phyloP scores from a whole-genome alignment of 2,888 invertebrate genomes.

The Cynaeus angustus region DNA sequence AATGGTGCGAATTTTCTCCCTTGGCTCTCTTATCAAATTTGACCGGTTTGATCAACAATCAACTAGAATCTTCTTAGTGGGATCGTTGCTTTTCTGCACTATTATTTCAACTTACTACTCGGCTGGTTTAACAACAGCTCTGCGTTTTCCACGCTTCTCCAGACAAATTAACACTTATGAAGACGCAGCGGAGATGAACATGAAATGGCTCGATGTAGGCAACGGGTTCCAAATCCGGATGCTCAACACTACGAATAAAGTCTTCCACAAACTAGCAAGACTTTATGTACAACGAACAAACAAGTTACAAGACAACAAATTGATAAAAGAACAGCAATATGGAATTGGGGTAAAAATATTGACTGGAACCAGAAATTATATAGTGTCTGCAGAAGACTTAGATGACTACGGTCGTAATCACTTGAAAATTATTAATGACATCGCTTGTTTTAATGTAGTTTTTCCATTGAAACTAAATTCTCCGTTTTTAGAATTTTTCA shows the following conservation, averaged over 20 bases:
- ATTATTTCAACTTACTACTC: not conserved
- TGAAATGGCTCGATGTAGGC: not conserved
- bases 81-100: constrained; percentile 26
- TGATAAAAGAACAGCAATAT: not conserved
- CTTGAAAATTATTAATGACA: constrained; percentile 1
- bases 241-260: not conserved
- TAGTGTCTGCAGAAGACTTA: not conserved
- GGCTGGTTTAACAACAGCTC: not conserved
- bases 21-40: not conserved
- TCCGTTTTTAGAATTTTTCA: constrained; percentile 53
- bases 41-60: not conserved
- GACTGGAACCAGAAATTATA: not conserved
- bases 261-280: not conserved
- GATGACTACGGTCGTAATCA: not conserved
- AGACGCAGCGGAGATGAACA: not conserved
- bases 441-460: not conserved
- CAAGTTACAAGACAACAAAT: not conserved
- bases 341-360: not conserved
- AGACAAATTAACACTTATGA: not conserved
- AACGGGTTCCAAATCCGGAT: not conserved
- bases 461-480: constrained; percentile 53
- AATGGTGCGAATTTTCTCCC: too few species aligned
- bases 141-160: not conserved
- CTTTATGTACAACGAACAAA: not conserved
- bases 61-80: not conserved